phyloP scores from a whole-genome alignment of 2,113 vertebrate genomes.

The Bungarus multicinctus region DNA sequence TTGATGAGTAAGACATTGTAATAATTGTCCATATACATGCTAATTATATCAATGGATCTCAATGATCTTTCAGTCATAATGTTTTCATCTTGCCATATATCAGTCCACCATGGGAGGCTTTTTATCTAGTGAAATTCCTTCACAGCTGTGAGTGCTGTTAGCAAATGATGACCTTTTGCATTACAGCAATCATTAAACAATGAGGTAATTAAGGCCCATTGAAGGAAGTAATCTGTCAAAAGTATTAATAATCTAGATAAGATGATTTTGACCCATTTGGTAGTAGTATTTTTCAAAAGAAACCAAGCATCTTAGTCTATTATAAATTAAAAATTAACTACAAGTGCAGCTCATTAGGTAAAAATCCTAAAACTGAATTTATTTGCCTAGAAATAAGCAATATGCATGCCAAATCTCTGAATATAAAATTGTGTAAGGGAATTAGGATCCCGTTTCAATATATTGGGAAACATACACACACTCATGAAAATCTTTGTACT shows the following conservation, averaged over 20 bases:
- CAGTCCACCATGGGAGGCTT: background rate
- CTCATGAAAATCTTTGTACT: too few relatives aligned
- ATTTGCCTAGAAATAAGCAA: too few relatives aligned
- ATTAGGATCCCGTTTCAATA: too few relatives aligned
- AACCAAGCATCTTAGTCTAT: too few relatives aligned
- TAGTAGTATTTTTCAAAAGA: too few relatives aligned
- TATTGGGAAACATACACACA: too few relatives aligned
- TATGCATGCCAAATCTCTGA: too few relatives aligned
- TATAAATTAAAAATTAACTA: too few relatives aligned
- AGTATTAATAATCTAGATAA: background rate
- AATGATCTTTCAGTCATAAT: background rate
- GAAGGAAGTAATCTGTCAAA: slow-evolving; percentile 26
- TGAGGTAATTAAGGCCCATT: background rate
- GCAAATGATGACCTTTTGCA: background rate
- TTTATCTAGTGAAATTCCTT: background rate
- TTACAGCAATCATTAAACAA: slow-evolving; percentile 2
- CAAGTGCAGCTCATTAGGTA: too few relatives aligned
- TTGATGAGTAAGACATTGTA: background rate
- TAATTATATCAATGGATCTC: background rate
- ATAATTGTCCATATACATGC: background rate
- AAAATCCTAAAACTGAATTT: too few relatives aligned
- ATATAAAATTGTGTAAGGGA: too few relatives aligned
- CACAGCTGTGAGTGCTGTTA: background rate
- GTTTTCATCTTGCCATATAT: background rate
- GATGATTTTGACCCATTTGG: too few relatives aligned